These are phyloP conservation scores for Chitala chitala DNA, from an alignment of 2,113 vertebrate species.

Conservation along the genomic window DNA sequence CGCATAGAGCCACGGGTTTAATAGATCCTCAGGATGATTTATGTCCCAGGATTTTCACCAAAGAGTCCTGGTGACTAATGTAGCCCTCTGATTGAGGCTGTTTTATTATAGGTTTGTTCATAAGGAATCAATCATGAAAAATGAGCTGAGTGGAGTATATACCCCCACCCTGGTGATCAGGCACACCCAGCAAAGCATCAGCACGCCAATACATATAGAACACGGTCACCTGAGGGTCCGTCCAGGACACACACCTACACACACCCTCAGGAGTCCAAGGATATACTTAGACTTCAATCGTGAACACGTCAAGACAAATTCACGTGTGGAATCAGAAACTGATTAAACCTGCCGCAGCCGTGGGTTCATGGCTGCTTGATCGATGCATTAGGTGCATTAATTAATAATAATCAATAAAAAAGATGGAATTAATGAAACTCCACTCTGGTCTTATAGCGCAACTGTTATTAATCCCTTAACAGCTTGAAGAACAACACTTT, in stretches of 20 bases:
- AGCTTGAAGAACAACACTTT: too few species aligned
- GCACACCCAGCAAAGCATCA: too few species aligned
- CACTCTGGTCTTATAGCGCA: too few species aligned
- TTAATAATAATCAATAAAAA: too few species aligned
- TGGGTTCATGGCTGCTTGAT: too few species aligned
- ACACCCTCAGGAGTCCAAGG: too few species aligned
- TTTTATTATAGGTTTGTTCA: conserved; percentile 6
- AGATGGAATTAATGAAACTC: too few species aligned
- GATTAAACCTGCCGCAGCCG: too few species aligned
- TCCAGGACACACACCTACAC: not conserved
- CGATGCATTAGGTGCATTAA: too few species aligned
- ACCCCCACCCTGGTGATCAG: too few species aligned
- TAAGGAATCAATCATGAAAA: not conserved
- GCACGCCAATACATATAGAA: too few species aligned
- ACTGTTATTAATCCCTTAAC: too few species aligned
- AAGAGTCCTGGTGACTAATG: not conserved
- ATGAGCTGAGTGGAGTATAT: not conserved
- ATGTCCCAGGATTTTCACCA: not conserved
- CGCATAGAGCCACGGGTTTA: not conserved
- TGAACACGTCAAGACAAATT: not conserved
- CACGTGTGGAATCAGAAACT: not conserved
- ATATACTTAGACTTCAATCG: not conserved
- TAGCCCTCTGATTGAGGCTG: not conserved
- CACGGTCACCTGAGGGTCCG: not conserved
- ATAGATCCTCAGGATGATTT: not conserved